Evolutionary conservation across 2,888 invertebrate genomes (phyloP), one percentile per base, ranked within the genome.

Genomic region (Eudasyphora cyanicolor): DNA sequence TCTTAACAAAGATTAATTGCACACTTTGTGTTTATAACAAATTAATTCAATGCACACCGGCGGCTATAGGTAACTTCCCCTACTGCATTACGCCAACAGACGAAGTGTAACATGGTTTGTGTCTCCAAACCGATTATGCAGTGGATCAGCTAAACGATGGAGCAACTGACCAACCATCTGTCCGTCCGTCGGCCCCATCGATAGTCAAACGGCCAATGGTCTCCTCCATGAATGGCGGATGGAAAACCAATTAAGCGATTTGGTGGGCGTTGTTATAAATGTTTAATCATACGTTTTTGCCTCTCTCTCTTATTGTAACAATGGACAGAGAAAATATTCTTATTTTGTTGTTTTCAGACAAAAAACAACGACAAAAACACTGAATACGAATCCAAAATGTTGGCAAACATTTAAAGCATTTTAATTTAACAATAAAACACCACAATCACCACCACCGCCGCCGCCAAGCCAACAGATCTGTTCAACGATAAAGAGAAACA

Each of bases 171-270:
- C 38, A 21, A 32, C 17, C 62, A 35, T 5, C 29, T 10, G 45
- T 2, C 45, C 45, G 6, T n/a, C 2, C 45, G 45, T n/a, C 64
- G 69, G 54, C 19, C 62, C 69, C n/a, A n/a, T n/a, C 62, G 79
- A 82, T 80, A 79, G 82, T 49, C 49, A 49, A n/a, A n/a, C 24
- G 45, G n/a, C 45, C 45, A n/a, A 45, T 1, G n/a, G 45, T n/a
- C 64, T 74, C 64, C 19, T 62, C 69, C n/a, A n/a, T n/a, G 49
- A 82, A 82, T 80, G 82, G 82, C 85, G 85, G 85, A 85, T 85
- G 82, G 57, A 82, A 85, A 85, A 82, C 85, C 85, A 85, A 85
- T 85, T 85, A 85, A 85, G 83, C 79, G 79, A 80, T 79, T 82
- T 80, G 79, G 82, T 85, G 82, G 85, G 85, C 85, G 85, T 84